These are phyloP conservation scores for Musca domestica DNA, from an alignment of 1,140 invertebrate genomes.

Conservation along the genomic window DNA sequence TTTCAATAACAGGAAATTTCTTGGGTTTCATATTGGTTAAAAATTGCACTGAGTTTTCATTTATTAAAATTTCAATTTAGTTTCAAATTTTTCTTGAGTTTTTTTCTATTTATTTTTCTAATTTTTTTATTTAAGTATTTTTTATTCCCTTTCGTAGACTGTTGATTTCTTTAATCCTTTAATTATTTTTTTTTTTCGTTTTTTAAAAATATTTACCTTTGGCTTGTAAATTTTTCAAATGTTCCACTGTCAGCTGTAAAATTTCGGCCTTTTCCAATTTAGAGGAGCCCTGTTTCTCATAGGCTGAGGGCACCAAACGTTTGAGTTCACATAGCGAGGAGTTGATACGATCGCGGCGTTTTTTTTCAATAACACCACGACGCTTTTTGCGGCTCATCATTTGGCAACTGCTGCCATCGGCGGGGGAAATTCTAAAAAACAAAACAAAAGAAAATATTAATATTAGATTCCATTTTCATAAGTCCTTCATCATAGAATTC, in stretches of 20 bases:
- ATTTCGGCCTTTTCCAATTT: constrained; percentile 99
- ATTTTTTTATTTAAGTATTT: too few relatives aligned
- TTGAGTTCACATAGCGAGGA: constrained; percentile 90
- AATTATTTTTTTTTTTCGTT: neutral
- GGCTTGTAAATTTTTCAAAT: constrained; percentile 87
- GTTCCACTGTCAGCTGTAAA: constrained; percentile 94
- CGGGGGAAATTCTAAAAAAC: constrained; percentile 67
- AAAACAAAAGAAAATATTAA: neutral
- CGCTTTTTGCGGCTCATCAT: constrained; percentile 80
- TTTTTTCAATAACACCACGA: constrained; percentile 93
- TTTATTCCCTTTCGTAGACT: too few relatives aligned
- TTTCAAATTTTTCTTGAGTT: too few relatives aligned
- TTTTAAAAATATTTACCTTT: constrained; percentile 74
- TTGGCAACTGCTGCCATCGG: constrained; percentile 71
- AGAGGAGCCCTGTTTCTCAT: constrained; percentile 95
- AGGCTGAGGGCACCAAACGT: constrained; percentile 90
- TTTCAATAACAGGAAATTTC: too few relatives aligned
- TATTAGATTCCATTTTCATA: neutral
- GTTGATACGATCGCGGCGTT: constrained; percentile 93
- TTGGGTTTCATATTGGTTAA: too few relatives aligned
- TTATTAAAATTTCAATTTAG: too few relatives aligned
- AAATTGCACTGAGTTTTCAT: too few relatives aligned
- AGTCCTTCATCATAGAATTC: neutral
- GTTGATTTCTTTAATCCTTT: too few relatives aligned
- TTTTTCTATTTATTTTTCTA: too few relatives aligned